These are phyloP conservation scores for Hyperoodon ampullatus DNA, from an alignment of 2,113 vertebrate species.

Conservation along the genomic window DNA sequence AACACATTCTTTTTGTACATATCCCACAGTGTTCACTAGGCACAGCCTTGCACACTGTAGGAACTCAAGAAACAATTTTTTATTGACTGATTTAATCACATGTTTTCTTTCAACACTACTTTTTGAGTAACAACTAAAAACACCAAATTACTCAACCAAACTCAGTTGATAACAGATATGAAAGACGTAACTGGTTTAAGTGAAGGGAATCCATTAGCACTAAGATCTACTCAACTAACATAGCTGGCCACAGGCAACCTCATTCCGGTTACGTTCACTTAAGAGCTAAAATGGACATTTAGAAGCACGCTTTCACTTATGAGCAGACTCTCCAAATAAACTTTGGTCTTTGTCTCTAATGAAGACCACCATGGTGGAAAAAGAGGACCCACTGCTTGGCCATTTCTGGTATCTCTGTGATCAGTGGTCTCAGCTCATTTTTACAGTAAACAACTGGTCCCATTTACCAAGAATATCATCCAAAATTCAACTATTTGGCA, in stretches of 20 bases:
- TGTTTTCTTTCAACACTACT: not conserved
- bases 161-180: not conserved
- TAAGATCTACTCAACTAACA: not conserved
- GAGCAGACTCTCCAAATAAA: not conserved
- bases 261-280: not conserved
- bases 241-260: not conserved
- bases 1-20: not conserved
- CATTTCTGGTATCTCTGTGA: not conserved
- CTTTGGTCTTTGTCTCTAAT: not conserved
- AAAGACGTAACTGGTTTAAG: not conserved
- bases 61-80: not conserved
- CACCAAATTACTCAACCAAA: slow-evolving; percentile 18
- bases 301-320: not conserved
- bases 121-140: slow-evolving; percentile 13
- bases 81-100: not conserved
- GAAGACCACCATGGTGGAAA: slow-evolving; percentile 43
- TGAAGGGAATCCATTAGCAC: not conserved
- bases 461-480: slow-evolving; percentile 22
- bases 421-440: not conserved
- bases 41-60: not conserved
- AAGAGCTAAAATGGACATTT: not conserved
- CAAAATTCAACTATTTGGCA: slow-evolving; percentile 62
- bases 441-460: slow-evolving; percentile 47
- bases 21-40: not conserved
- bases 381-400: not conserved